Base-by-base conservation (phyloP, 2,888 invertebrate genomes). In the Acrobasis repandana region DNA sequence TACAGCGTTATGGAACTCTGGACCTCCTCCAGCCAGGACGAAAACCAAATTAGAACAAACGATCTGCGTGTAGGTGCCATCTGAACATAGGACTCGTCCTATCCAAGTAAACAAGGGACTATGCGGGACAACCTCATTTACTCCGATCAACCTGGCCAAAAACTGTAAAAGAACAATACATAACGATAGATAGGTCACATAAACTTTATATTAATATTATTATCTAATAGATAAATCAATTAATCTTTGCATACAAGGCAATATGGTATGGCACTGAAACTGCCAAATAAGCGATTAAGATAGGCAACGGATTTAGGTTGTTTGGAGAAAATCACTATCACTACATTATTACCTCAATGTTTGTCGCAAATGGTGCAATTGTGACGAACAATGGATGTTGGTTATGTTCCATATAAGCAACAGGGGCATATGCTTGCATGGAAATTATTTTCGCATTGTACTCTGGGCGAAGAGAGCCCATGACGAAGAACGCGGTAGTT, bases 31-130 rank as follows among this genome's bases (percentile, higher is more conserved):
- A n/a, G 86, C 90, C 1, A 95, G 72, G 0, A 95, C 74, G 74
- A 95, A 95, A 14, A 95, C 77, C 0, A 94, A 69, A 72, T 94
- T 94, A 1, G 89, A 83, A 77, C 96, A 96, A n/a, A 95, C 71
- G 0, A 81, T 90, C 66, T 92, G 93, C 33, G 90, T 90, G 3
- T 85, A 63, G 0, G 88, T 85, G 0, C 86, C 87, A 64, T 93
- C 93, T 43, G 86, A 80, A 70, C 95, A 95, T 2, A 93, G 74
- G 0, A 80, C 62, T 51, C 86, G 71, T 46, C 92, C 93, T 34
- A 92, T 73, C 65, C 82, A 72, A 1, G 82, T 81, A 52, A 93
- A 75, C 9, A 95, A 83, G 4, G 85, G 81, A 46, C 74, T 82
- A 56, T 91, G 93, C 0, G 95, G 95, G 15, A 94, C 69, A 62